Percentiles rank a stretch among this genome's conserved stretches.
phyloP scores from a whole-genome alignment of 2,797 vertebrate genomes.

The Tragelaphus eurycerus region DNA sequence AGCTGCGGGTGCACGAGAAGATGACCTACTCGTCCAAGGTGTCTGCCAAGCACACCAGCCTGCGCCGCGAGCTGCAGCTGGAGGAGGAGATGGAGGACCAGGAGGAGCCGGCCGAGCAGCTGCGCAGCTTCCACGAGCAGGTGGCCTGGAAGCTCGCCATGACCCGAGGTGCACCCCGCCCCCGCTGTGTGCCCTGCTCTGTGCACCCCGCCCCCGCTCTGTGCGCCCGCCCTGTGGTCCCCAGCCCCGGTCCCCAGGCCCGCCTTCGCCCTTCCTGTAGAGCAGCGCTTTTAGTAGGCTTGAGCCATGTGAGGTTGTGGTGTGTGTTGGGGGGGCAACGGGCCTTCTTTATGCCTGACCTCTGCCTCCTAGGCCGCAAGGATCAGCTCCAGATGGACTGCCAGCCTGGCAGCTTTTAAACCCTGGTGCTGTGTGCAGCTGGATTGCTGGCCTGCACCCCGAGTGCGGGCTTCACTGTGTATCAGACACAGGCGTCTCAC shows the following conservation, averaged over 20 bases:
- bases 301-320: neutral
- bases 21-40: constrained; percentile 77
- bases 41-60: neutral
- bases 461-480: neutral
- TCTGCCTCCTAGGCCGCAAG: neutral
- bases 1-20: constrained; percentile 87
- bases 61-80: constrained; percentile 51
- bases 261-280: neutral
- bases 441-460: neutral
- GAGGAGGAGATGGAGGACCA: neutral
- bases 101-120: neutral
- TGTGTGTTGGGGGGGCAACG: fast-evolving
- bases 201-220: constrained; percentile 63
- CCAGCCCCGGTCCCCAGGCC: neutral
- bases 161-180: constrained; percentile 82
- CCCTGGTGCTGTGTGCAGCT: neutral
- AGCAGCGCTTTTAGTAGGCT: neutral
- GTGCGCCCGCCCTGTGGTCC: fast-evolving
- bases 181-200: neutral
- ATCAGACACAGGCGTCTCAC: fast-evolving
- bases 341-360: neutral
- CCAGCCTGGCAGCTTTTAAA: neutral
- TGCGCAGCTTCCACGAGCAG: constrained; percentile 43
- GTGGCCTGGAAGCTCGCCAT: constrained; percentile 80
- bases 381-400: no score